A percentile compares a stretch with the other conserved stretches of the same genome.
Conservation (phyloP, 2,113 vertebrate genomes). For the Oryzias curvinotus region DNA sequence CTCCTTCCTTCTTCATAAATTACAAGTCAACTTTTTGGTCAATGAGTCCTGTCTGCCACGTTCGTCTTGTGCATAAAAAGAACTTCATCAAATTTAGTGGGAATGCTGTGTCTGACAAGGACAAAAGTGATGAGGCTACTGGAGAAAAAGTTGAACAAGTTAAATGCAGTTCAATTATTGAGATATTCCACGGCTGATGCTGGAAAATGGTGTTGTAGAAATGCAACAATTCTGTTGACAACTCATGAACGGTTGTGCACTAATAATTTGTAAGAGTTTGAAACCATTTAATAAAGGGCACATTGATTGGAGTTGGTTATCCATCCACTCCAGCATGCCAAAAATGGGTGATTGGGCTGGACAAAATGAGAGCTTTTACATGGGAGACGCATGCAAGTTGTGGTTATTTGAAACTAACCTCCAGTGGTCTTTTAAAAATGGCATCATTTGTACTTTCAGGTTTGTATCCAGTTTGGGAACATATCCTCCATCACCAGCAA, state of each 20-base stretch:
- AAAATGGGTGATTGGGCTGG: no score
- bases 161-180: conserved; percentile 54
- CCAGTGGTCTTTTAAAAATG: no score
- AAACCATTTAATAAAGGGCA: conserved; percentile 1
- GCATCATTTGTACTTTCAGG: no score
- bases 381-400: no score
- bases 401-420: no score
- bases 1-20: conserved; percentile 54
- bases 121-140: neutral
- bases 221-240: conserved; percentile 1
- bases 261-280: neutral
- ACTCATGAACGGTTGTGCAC: neutral
- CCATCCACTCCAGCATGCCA: no score
- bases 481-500: no score
- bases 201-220: conserved; percentile 5
- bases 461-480: no score
- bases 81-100: conserved; percentile 54
- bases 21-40: conserved; percentile 64
- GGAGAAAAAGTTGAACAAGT: conserved; percentile 41
- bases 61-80: conserved; percentile 57
- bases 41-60: conserved; percentile 61
- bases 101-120: conserved; percentile 38
- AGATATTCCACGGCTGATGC: conserved; percentile 40
- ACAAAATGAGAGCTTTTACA: no score
- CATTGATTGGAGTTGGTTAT: no score